Percentiles rank a stretch among this genome's conserved stretches.
Evolutionary conservation across 2,113 vertebrate genomes (phyloP).

Genomic region (Rhinolophus sinicus): DNA sequence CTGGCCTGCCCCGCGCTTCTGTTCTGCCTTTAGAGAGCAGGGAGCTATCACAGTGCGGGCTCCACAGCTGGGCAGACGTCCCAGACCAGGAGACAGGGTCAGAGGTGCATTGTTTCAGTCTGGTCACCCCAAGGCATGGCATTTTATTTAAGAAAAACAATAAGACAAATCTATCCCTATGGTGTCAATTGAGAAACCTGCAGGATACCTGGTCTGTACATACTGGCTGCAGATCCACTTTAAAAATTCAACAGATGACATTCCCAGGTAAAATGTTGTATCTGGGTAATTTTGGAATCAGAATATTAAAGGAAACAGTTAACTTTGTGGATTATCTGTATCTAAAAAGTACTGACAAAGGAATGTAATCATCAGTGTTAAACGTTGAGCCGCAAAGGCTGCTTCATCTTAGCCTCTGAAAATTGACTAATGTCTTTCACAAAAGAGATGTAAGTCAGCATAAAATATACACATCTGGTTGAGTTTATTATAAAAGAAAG

Average conservation of each 20-base stretch:
- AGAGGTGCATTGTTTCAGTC: background rate
- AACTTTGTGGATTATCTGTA: background rate
- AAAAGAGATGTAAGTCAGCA: background rate
- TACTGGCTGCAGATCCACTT: background rate
- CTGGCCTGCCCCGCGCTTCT: background rate
- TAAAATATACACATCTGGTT: background rate
- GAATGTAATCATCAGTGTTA: background rate
- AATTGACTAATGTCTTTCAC: background rate
- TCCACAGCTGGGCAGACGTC: background rate
- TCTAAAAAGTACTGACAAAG: background rate
- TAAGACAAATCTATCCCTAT: background rate
- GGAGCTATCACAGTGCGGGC: accelerated
- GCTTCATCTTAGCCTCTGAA: slow-evolving; percentile 10
- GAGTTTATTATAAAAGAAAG: slow-evolving; percentile 34
- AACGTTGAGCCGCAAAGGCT: background rate
- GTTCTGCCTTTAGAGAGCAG: background rate
- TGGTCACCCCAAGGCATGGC: background rate
- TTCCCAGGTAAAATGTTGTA: background rate
- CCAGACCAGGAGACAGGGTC: background rate
- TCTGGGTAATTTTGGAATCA: background rate
- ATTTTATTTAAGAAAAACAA: background rate
- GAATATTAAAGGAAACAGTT: background rate
- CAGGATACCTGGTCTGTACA: background rate
- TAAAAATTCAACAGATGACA: background rate
- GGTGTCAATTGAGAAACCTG: background rate